Evolutionary conservation across 1,140 invertebrate genomes (phyloP).

Genomic region (Cydia strobilella): DNA sequence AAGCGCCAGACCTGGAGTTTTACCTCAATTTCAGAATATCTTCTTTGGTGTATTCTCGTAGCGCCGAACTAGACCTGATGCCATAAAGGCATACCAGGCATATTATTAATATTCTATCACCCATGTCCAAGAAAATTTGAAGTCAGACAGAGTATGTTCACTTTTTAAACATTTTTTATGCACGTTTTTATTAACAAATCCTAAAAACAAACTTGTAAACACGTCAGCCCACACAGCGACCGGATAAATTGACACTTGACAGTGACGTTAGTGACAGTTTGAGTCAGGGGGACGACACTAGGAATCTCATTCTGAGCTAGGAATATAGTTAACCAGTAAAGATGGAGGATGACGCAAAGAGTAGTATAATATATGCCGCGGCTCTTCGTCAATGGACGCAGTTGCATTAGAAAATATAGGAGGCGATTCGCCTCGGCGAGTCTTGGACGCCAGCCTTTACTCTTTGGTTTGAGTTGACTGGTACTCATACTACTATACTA

Average conservation of each 20-base stretch:
- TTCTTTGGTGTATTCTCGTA: constrained; percentile 69
- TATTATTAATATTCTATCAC: constrained; percentile 1
- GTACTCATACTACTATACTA: no score
- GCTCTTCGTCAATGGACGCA: no score
- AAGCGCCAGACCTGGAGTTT: not conserved
- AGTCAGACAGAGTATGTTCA: not conserved
- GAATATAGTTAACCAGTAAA: no score
- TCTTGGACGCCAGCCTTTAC: no score
- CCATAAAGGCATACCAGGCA: constrained; percentile 2
- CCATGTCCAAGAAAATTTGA: not conserved
- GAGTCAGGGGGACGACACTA: no score
- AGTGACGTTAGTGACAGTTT: not conserved
- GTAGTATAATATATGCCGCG: no score
- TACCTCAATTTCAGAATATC: constrained; percentile 69
- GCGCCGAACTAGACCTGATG: constrained; percentile 36
- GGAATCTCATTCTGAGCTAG: no score
- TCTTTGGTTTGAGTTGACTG: no score
- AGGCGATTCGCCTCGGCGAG: no score
- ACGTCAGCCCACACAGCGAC: not conserved
- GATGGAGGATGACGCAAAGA: no score
- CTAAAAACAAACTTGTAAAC: not conserved
- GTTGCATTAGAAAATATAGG: no score
- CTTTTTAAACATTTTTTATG: not conserved
- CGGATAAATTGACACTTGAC: not conserved
- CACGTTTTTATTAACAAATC: constrained; percentile 7